Percentiles rank a stretch among this genome's conserved stretches.
These are phyloP conservation scores for Coenonympha glycerion DNA, from an alignment of 2,888 invertebrate genomes.

Conservation along the genomic window DNA sequence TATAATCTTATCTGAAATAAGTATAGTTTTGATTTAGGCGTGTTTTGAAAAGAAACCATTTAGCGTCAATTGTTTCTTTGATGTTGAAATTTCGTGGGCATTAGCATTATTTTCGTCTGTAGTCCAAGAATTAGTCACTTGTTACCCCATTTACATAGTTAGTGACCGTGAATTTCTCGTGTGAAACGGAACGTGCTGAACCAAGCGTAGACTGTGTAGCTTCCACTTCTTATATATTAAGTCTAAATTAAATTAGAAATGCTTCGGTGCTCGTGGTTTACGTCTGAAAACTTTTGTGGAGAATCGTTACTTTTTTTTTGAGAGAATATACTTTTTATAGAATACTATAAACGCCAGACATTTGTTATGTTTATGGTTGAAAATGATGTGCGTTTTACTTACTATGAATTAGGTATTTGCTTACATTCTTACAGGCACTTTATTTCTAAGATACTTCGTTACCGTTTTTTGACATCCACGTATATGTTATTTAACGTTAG, in stretches of 20 bases:
- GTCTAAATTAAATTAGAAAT: slow-evolving; percentile 64
- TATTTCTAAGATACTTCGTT: too few species aligned
- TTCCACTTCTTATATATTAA: slow-evolving; percentile 40
- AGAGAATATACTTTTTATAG: not conserved
- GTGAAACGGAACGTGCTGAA: slow-evolving; percentile 58
- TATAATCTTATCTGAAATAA: not conserved
- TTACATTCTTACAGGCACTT: too few species aligned
- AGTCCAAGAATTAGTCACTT: slow-evolving; percentile 52
- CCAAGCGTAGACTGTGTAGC: slow-evolving; percentile 47
- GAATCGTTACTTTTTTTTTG: too few species aligned
- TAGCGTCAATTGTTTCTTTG: slow-evolving; percentile 9
- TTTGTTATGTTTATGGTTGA: too few species aligned
- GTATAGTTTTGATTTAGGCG: too few species aligned
- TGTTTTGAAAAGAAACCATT: not conserved
- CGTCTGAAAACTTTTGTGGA: slow-evolving; percentile 9
- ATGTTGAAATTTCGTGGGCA: slow-evolving; percentile 16
- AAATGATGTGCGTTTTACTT: too few species aligned
- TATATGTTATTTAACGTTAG: too few species aligned
- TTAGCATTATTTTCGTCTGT: slow-evolving; percentile 31
- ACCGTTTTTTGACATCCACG: too few species aligned
- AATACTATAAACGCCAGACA: not conserved
- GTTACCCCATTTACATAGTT: slow-evolving; percentile 67
- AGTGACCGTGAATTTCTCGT: slow-evolving; percentile 73
- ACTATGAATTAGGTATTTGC: too few species aligned
- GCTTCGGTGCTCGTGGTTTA: slow-evolving; percentile 29